Evolutionary conservation across 2,113 vertebrate species (phyloP), one percentile per base, ranked within the genome.

Genomic region (Enhydra lutris): DNA sequence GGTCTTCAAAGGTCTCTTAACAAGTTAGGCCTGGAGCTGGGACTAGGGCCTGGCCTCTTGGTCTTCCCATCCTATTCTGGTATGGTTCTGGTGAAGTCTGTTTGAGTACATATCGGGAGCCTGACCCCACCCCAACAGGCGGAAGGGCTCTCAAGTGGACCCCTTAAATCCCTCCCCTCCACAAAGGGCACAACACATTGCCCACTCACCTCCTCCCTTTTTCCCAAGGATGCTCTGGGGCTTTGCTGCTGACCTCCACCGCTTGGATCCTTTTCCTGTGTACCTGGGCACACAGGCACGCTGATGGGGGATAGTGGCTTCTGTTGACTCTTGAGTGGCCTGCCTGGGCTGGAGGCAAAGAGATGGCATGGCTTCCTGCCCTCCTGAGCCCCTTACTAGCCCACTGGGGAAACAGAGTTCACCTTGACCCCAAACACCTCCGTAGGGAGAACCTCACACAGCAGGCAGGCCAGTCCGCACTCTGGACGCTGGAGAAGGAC

Each of bases 401-500:
- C 36, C 1, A 6, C 2, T 15, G 73, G 8, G 47, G 50, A n/a
- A 9, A 82, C 15, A 20, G 0, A 65, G 39, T 45, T 9, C 71
- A 50, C 42, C 39, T 78, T 50, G 50, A 26, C 47, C 59, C 39
- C 42, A 26, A 55, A 34, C 2, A 18, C 61, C 34, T 69, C 17
- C 21, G 14, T 11, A 31, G 69, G 47, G 67, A 42, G 39, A 59
- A 15, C 11, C 24, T n/a, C 21, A 1, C 6, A 1, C n/a, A 14
- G n/a, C 1, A 18, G 21, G 50, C 12, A 3, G 71, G 36, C 34
- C 34, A 13, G 24, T 3, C 61, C 29, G 26, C 26, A 1, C 1
- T 0, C 4, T 18, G 42, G 13, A 8, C 10, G 1, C 34, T 1
- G 26, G 61, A 24, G 39, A 20, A 73, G 26, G 42, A 29, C 1